Conservation (phyloP, 1,140 invertebrate genomes). For the Himalopsyche phryganea region DNA sequence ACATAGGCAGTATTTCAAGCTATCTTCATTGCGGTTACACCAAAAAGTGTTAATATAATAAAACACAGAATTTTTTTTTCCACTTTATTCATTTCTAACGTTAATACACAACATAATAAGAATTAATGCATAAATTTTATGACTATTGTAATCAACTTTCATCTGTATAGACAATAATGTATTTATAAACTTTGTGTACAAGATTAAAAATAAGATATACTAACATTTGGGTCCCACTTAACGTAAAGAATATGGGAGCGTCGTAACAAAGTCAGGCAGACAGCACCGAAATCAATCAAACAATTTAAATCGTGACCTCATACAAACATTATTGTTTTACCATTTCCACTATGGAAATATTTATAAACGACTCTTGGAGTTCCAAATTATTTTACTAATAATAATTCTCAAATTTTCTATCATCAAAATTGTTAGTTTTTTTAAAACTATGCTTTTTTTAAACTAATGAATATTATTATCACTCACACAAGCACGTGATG, state of each 20-base stretch:
- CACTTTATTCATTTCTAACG: slow-evolving; percentile 30
- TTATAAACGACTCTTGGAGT: too few species aligned
- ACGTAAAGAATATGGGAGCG: background rate
- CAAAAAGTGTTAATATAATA: background rate
- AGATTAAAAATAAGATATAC: background rate
- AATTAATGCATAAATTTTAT: slow-evolving; percentile 8
- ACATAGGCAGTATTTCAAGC: too few species aligned
- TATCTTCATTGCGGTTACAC: too few species aligned
- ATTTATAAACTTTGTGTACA: background rate
- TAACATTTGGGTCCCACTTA: background rate
- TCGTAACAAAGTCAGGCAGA: slow-evolving; percentile 5
- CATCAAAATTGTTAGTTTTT: too few species aligned
- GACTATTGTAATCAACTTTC: slow-evolving; percentile 3
- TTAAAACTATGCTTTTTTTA: background rate
- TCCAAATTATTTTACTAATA: too few species aligned
- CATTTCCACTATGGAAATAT: too few species aligned
- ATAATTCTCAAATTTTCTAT: too few species aligned
- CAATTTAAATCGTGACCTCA: too few species aligned
- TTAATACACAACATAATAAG: slow-evolving; percentile 27
- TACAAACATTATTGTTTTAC: too few species aligned
- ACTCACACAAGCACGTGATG: slow-evolving; percentile 9
- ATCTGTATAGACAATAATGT: background rate
- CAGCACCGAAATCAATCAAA: background rate
- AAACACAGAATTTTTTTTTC: slow-evolving; percentile 1
- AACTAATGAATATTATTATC: slow-evolving; percentile 14